Evolutionary conservation across 2,113 vertebrate genomes (phyloP).

Genomic region (Geothlypis trichas): DNA sequence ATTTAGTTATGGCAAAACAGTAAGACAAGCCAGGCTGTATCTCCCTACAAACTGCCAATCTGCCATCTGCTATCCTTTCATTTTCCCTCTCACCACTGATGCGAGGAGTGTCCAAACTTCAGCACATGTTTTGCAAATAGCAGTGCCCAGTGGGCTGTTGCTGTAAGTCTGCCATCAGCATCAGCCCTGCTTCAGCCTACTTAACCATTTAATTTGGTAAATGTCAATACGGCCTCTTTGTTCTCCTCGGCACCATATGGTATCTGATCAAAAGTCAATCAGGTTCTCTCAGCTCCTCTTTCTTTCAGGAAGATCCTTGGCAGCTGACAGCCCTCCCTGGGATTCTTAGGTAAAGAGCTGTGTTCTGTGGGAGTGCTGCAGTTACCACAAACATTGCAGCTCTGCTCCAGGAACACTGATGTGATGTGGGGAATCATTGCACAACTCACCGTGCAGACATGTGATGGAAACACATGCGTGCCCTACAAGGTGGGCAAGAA

Average conservation of each 20-base stretch:
- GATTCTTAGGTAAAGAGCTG: background rate
- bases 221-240: background rate
- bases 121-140: slow-evolving; percentile 5
- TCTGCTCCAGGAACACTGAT: background rate
- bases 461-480: rapidly evolving
- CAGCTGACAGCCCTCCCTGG: background rate
- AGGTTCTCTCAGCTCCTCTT: background rate
- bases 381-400: background rate
- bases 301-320: background rate
- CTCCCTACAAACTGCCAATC: slow-evolving; percentile 10
- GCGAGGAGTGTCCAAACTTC: slow-evolving; percentile 13
- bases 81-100: background rate
- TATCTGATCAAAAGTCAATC: slow-evolving; percentile 6
- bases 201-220: slow-evolving; percentile 48
- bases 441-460: rapidly evolving
- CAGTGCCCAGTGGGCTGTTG: background rate
- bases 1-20: background rate
- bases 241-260: slow-evolving; percentile 11
- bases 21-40: background rate
- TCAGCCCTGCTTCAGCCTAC: slow-evolving; percentile 19
- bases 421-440: background rate
- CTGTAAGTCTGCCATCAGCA: background rate
- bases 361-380: background rate
- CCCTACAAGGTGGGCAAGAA: background rate
- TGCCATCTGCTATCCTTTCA: slow-evolving; percentile 33